Conservation (phyloP, 64 coral and sea anemone species). For the Actinia tenebrosa region DNA sequence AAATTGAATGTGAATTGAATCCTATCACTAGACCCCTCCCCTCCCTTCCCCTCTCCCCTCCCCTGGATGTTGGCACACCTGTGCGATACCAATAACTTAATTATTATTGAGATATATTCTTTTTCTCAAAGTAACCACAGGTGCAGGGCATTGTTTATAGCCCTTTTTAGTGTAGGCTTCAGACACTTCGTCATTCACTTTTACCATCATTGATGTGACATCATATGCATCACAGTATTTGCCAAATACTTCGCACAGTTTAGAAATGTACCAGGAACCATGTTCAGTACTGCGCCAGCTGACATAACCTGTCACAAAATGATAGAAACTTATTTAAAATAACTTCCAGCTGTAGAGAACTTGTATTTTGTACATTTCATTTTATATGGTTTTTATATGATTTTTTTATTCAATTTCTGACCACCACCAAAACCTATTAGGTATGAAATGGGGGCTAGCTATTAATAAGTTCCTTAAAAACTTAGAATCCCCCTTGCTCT, state of each 20-base stretch:
- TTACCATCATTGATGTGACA: conserved; percentile 86
- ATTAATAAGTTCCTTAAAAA: too few species aligned
- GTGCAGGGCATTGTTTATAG: conserved; percentile 93
- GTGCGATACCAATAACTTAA: not conserved
- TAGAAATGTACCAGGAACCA: conserved; percentile 91
- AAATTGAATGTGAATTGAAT: too few species aligned
- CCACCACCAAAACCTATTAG: too few species aligned
- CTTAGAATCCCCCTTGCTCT: too few species aligned
- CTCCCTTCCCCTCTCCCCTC: too few species aligned
- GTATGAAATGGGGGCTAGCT: too few species aligned
- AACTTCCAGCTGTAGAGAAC: too few species aligned
- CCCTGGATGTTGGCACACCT: too few species aligned
- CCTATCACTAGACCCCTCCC: too few species aligned
- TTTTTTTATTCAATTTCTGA: too few species aligned
- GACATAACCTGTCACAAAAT: conserved; percentile 66
- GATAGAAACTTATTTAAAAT: not conserved
- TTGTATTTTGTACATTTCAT: too few species aligned
- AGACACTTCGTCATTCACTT: conserved; percentile 84
- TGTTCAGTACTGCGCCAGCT: conserved; percentile 83
- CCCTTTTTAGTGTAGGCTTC: conserved; percentile 66
- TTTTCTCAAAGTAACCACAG: conserved; percentile 79
- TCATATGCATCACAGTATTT: conserved; percentile 59
- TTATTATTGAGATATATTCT: conserved; percentile 77
- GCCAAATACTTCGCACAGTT: conserved; percentile 64
- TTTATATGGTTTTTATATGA: too few species aligned